A percentile compares a stretch with the other conserved stretches of the same genome.
phyloP scores from a whole-genome alignment of 1,140 invertebrate genomes.

The Drosophila baimaii region DNA sequence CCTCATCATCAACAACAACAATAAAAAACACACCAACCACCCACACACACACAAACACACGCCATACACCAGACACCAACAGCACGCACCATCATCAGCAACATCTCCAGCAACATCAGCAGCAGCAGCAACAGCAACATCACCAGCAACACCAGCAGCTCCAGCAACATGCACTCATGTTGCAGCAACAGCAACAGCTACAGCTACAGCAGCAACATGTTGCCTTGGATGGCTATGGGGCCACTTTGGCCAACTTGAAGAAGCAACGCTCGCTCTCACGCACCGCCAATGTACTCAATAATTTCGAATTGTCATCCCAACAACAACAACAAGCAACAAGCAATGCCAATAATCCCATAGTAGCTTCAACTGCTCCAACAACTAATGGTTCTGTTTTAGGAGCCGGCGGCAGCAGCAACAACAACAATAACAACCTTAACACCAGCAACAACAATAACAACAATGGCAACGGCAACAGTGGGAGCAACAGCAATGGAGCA shows the following conservation, averaged over 20 bases:
- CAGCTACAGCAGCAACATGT: constrained; percentile 76
- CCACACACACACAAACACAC: constrained; percentile 26
- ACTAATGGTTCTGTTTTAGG: constrained; percentile 84
- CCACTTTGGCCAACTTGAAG: constrained; percentile 94
- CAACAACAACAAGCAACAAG: constrained; percentile 45
- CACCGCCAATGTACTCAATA: constrained; percentile 86
- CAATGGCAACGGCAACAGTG: constrained; percentile 15
- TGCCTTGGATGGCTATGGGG: constrained; percentile 68
- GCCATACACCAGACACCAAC: constrained; percentile 69
- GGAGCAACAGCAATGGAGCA: constrained; percentile 31
- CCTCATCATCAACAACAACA: constrained; percentile 49
- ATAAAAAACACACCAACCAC: constrained; percentile 22
- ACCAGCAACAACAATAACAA: constrained; percentile 64
- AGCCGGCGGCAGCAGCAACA: constrained; percentile 70
- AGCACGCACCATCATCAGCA: constrained; percentile 70
- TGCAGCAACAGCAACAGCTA: constrained; percentile 78
- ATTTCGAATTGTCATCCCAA: constrained; percentile 71
- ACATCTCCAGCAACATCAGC: constrained; percentile 52
- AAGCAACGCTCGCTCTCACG: constrained; percentile 93
- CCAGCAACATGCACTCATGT: constrained; percentile 65
- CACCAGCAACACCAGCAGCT: constrained; percentile 52
- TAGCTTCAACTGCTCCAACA: constrained; percentile 61
- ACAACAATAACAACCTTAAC: constrained; percentile 59
- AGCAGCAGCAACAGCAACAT: constrained; percentile 43
- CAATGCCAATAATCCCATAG: constrained; percentile 45